Base-by-base conservation (phyloP, 2,797 vertebrate species). In the Zenarchopterus dispar region DNA sequence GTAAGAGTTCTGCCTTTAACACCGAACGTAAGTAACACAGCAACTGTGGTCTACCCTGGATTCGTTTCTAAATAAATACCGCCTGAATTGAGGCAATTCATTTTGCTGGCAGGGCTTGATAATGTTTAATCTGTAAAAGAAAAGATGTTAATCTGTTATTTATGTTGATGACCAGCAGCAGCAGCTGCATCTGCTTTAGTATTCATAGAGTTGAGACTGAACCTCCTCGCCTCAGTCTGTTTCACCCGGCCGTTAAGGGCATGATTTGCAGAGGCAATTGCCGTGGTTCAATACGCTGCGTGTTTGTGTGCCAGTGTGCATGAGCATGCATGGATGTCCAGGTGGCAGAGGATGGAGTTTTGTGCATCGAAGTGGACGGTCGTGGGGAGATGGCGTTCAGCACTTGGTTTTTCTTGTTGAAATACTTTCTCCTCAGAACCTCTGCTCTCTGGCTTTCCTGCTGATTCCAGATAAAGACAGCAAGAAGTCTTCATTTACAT, bases 141-240 rank as follows among this genome's bases (percentile, higher is more conserved):
- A 85, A 79, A 81, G 68, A 84, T 69, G 72, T 79, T 85, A 77
- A 88, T 89, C 54, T 84, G 78, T 87, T 89, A 81, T 89, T 84
- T 81, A 89, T 89, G 76, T 80, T 80, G 69, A 84, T 87, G 82
- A 73, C 80, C 69, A 60, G 58, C 67, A 48, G 60, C 54, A 84
- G 59, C 85, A 82, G 87, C 85, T 86, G 89, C 84, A 78, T 82
- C 85, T 86, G 67, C 73, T 88, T 84, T 84, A 60, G 68, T 89
- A 84, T 90, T 91, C 88, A 88, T 84, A 62, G 82, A 78, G 50
- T 67, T 62, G 68, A 75, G 73, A 60, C 54, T 3, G 56, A 54
- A 58, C 52, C 54, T 66, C 42, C 67, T 56, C 39, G 15, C 55
- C 61, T 62, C 45, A 62, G 69, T 61, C 62, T 50, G 71, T 65